Conservation (phyloP, 2,797 vertebrate species). For the Silurus aristotelis region DNA sequence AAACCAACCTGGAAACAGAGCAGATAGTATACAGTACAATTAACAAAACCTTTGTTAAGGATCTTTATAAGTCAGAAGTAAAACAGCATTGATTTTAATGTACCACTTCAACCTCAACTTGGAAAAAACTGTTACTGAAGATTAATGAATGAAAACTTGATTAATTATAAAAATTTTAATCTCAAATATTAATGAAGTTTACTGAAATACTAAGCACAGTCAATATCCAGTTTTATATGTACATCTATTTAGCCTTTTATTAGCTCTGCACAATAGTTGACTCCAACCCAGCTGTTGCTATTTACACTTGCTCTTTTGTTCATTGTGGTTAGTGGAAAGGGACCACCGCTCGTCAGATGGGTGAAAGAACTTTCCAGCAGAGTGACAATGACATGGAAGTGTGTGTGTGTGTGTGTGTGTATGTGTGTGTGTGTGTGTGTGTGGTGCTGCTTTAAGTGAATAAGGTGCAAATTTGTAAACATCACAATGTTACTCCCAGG, state of each 20-base stretch:
- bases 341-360: too few species aligned
- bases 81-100: background rate
- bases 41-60: background rate
- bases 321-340: background rate
- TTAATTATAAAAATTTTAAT: background rate
- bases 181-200: too few species aligned
- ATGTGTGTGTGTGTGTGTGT: too few species aligned
- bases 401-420: too few species aligned
- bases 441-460: background rate
- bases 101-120: background rate
- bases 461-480: background rate
- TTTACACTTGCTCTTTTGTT: background rate
- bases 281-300: background rate
- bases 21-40: background rate
- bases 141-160: background rate
- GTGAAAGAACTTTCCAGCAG: background rate
- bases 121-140: background rate
- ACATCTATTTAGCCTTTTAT: background rate
- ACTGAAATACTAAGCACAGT: background rate
- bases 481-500: background rate
- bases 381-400: background rate
- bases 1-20: constrained; percentile 82
- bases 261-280: background rate
- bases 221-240: background rate
- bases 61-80: background rate